These are phyloP conservation scores for Chaenocephalus aceratus DNA, from an alignment of 2,113 vertebrate genomes.

Conservation along the genomic window DNA sequence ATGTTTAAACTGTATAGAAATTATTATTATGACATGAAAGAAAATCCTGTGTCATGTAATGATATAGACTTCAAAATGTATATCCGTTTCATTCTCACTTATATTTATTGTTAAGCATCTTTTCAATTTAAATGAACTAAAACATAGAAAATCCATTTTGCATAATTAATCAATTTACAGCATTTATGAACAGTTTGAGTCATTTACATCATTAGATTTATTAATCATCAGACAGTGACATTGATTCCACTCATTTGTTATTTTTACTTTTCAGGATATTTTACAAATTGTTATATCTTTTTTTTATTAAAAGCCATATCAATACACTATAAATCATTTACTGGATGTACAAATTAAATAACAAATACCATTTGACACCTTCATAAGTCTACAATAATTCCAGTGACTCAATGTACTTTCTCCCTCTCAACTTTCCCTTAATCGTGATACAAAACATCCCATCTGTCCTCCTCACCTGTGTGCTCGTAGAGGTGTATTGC, in stretches of 20 bases:
- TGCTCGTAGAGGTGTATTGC: slow-evolving; percentile 79
- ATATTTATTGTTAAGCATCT: not conserved
- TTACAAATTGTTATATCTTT: not conserved
- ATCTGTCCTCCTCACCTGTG: slow-evolving; percentile 86
- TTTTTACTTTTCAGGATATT: not conserved
- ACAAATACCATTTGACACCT: not conserved
- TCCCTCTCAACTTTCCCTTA: not conserved
- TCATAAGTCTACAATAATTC: not conserved
- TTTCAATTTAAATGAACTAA: not conserved
- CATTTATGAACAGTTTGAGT: not conserved
- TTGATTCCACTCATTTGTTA: not conserved
- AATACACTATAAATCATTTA: not conserved
- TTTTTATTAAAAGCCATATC: not conserved
- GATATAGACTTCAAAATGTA: not conserved
- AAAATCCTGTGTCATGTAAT: not conserved
- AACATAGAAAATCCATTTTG: too few species aligned
- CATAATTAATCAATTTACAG: not conserved
- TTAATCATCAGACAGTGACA: too few species aligned
- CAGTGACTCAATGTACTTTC: too few species aligned
- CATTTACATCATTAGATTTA: too few species aligned
- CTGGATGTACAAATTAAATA: not conserved
- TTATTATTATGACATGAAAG: not conserved
- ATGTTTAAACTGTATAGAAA: not conserved
- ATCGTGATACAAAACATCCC: not conserved
- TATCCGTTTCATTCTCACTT: not conserved